A percentile compares a stretch with the other conserved stretches of the same genome.
Conservation (phyloP, 2,113 vertebrate genomes). For the Percina caprodes region DNA sequence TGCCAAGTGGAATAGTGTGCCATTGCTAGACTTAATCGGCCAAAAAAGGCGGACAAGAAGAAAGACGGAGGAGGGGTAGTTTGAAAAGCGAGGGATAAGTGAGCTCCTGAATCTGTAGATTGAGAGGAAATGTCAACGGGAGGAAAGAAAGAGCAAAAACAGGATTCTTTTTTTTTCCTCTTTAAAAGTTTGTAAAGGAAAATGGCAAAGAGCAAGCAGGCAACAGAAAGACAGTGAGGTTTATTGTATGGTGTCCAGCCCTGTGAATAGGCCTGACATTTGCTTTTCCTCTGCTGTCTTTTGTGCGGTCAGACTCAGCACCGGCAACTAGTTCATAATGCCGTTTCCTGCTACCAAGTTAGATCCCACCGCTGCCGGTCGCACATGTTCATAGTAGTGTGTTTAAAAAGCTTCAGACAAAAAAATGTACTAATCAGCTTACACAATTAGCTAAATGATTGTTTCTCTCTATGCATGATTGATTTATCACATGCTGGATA, state of each 20-base stretch:
- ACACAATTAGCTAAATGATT: neutral
- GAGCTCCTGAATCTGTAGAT: conserved; percentile 34
- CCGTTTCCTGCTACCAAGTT: conserved; percentile 10
- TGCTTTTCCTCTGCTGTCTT: conserved; percentile 42
- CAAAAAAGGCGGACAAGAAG: conserved; percentile 30
- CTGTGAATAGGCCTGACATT: conserved; percentile 43
- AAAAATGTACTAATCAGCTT: neutral
- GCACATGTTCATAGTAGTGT: neutral
- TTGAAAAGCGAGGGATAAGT: conserved; percentile 16
- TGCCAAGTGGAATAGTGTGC: conserved; percentile 64
- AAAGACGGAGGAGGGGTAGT: conserved; percentile 5
- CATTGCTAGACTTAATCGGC: conserved; percentile 31
- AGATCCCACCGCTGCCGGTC: conserved; percentile 1
- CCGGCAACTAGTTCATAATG: conserved; percentile 5
- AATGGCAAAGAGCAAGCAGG: conserved; percentile 48
- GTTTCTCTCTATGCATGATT: neutral
- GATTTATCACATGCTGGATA: neutral
- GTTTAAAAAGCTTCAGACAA: conserved; percentile 2
- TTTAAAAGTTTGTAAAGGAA: conserved; percentile 48
- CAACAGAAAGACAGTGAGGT: conserved; percentile 44
- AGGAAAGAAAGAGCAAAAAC: conserved; percentile 49
- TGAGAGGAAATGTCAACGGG: conserved; percentile 59
- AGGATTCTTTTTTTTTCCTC: neutral
- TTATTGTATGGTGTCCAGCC: conserved; percentile 54
- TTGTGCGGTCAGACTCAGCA: conserved; percentile 36